Percentiles rank a stretch among this genome's conserved stretches.
These are phyloP conservation scores for Pentamera pediparva DNA, from an alignment of 53 echinoderm and acorn worm species.

Conservation along the genomic window DNA sequence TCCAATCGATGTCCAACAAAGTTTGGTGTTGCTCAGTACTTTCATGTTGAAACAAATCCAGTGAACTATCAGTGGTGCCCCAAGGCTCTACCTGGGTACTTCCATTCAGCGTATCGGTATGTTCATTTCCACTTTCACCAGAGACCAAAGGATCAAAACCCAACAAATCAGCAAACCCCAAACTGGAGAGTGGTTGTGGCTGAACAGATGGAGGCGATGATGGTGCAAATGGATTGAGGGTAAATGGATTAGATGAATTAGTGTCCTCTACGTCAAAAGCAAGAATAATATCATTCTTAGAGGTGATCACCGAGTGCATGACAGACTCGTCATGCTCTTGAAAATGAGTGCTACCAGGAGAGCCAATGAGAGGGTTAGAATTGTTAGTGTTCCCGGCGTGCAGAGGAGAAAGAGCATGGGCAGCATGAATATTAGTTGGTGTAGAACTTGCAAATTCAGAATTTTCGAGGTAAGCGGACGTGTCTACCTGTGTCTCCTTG, in stretches of 20 bases:
- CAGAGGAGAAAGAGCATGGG: constrained; percentile 2
- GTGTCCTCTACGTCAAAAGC: constrained; percentile 7
- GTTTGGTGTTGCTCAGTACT: neutral
- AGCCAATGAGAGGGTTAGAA: constrained; percentile 11
- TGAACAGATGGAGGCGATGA: neutral
- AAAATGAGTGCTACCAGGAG: neutral
- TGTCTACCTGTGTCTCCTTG: constrained; percentile 39
- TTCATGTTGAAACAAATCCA: neutral
- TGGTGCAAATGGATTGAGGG: neutral
- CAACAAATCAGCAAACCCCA: neutral
- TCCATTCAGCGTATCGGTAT: neutral
- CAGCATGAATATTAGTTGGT: neutral
- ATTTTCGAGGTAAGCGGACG: constrained; percentile 14
- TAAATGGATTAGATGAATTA: no score
- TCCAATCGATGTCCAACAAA: neutral
- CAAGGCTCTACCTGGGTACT: neutral
- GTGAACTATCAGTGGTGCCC: neutral
- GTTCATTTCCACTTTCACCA: neutral
- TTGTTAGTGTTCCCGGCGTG: constrained; percentile 25
- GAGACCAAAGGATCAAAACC: constrained; percentile 23
- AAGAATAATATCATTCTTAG: neutral
- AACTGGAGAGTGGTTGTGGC: neutral
- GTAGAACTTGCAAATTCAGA: neutral
- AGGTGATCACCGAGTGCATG: neutral
- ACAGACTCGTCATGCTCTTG: constrained; percentile 1